These are phyloP conservation scores for Cyrtonyx montezumae DNA, from an alignment of 2,113 vertebrate genomes.

Conservation along the genomic window DNA sequence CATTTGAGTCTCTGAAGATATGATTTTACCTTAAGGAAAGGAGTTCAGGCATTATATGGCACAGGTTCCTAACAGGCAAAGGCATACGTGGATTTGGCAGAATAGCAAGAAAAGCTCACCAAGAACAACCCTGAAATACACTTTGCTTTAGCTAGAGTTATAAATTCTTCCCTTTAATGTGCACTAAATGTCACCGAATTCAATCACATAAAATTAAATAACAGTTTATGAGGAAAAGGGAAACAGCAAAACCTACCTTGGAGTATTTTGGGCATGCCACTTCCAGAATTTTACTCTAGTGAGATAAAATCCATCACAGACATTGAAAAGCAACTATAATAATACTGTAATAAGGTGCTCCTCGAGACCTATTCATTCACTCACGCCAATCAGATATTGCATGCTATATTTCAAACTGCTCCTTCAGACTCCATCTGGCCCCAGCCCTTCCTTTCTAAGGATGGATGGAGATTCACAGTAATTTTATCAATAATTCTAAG, in stretches of 20 bases:
- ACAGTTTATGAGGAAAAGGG: not conserved
- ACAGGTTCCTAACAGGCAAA: not conserved
- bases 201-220: not conserved
- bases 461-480: not conserved
- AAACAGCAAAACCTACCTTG: not conserved
- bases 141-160: not conserved
- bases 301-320: not conserved
- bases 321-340: not conserved
- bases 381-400: not conserved
- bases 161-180: constrained; percentile 2
- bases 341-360: not conserved
- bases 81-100: not conserved
- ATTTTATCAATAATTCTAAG: not conserved
- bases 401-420: not conserved
- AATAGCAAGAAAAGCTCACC: not conserved
- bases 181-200: constrained; percentile 11
- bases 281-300: not conserved
- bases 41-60: not conserved
- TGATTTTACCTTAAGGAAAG: not conserved
- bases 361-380: not conserved
- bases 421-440: not conserved
- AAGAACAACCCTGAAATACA: constrained; percentile 3
- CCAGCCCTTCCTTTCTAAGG: not conserved
- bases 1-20: not conserved
- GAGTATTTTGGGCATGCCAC: not conserved